A percentile compares a stretch with the other conserved stretches of the same genome.
Conservation (phyloP, 2,797 vertebrate genomes). For the Myotis myotis region DNA sequence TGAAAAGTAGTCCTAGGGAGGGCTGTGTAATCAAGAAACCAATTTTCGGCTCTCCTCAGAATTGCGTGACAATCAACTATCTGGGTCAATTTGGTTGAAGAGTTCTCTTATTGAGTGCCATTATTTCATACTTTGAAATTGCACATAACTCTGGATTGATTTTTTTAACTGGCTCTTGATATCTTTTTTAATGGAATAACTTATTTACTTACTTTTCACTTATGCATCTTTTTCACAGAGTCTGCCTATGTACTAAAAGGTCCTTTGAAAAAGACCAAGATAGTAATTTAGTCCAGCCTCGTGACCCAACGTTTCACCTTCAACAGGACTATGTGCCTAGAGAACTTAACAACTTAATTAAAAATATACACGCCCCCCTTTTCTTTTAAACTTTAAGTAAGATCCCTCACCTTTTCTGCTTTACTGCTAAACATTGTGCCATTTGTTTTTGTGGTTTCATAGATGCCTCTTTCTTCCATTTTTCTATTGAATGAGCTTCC, state of each 20-base stretch:
- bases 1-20: neutral
- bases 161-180: constrained; percentile 58
- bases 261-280: constrained; percentile 15
- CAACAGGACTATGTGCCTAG: neutral
- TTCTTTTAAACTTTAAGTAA: neutral
- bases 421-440: neutral
- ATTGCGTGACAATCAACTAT: constrained; percentile 31
- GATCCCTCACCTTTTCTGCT: neutral
- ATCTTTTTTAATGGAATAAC: constrained; percentile 28
- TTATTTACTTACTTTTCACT: constrained; percentile 39
- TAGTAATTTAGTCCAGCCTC: neutral
- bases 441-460: neutral
- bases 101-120: constrained; percentile 49
- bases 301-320: neutral
- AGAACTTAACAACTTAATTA: neutral
- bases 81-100: constrained; percentile 51
- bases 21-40: constrained; percentile 15
- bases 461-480: neutral
- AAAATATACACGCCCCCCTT: neutral
- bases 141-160: constrained; percentile 23
- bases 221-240: neutral
- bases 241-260: neutral
- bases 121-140: constrained; percentile 52
- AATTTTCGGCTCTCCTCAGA: constrained; percentile 32
- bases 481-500: neutral